phyloP scores from a whole-genome alignment of 2,888 invertebrate genomes.

The Melinaea marsaeus region DNA sequence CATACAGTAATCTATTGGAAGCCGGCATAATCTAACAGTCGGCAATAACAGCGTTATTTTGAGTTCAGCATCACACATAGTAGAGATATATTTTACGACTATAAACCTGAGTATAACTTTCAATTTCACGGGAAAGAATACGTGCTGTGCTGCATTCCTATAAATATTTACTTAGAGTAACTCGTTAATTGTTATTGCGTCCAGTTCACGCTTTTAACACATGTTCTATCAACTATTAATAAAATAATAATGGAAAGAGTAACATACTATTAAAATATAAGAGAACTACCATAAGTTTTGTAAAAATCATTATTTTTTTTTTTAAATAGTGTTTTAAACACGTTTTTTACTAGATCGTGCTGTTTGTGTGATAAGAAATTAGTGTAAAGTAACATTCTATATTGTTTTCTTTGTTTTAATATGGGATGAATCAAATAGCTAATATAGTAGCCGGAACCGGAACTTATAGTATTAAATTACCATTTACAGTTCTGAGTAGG shows the following conservation, averaged over 20 bases:
- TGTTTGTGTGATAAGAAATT: too few species aligned
- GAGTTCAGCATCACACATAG: conserved; percentile 46
- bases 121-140: conserved; percentile 22
- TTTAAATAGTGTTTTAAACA: too few species aligned
- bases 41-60: conserved; percentile 44
- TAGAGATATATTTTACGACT: conserved; percentile 29
- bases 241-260: background rate
- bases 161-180: background rate
- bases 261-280: too few species aligned
- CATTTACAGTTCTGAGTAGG: too few species aligned
- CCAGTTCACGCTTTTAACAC: background rate
- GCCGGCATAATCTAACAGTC: conserved; percentile 37
- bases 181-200: conserved; percentile 12
- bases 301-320: too few species aligned
- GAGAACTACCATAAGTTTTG: too few species aligned
- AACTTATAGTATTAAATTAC: too few species aligned
- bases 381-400: too few species aligned
- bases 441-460: too few species aligned
- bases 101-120: conserved; percentile 14
- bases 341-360: too few species aligned
- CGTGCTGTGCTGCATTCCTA: conserved; percentile 14
- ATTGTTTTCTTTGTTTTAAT: too few species aligned
- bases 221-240: background rate
- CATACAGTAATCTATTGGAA: conserved; percentile 16
- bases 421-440: too few species aligned